Percentiles rank a stretch among this genome's conserved stretches.
Evolutionary conservation across 1,140 invertebrate genomes (phyloP).

Genomic region (Bicyclus anynana): DNA sequence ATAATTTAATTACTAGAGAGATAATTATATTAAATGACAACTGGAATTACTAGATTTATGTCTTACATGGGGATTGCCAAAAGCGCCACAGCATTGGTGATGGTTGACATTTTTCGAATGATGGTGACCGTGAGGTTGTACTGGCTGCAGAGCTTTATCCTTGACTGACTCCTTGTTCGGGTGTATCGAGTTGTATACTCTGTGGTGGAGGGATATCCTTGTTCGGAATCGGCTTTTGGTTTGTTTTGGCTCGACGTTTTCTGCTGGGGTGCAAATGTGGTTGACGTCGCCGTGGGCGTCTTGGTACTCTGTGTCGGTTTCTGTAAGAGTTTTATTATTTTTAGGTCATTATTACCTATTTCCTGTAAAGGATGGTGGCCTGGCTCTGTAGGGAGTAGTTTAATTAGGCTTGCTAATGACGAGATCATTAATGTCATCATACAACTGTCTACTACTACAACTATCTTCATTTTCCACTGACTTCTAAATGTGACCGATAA

Average conservation of each 20-base stretch:
- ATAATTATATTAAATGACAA: constrained; percentile 56
- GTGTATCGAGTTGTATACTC: constrained; percentile 39
- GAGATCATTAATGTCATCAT: too few relatives aligned
- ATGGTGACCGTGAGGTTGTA: constrained; percentile 61
- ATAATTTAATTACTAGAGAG: constrained; percentile 6
- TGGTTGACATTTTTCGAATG: constrained; percentile 67
- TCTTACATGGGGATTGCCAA: constrained; percentile 64
- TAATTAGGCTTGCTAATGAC: too few relatives aligned
- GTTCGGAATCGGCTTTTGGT: constrained; percentile 57
- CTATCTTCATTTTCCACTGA: too few relatives aligned
- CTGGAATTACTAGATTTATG: constrained; percentile 61
- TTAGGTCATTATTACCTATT: too few relatives aligned
- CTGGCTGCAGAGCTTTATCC: constrained; percentile 39
- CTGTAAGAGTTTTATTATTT: constrained; percentile 28
- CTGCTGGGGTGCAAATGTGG: constrained; percentile 40
- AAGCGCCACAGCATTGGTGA: constrained; percentile 67
- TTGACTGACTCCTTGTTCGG: constrained; percentile 52
- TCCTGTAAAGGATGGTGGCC: too few relatives aligned
- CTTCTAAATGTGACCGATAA: too few relatives aligned
- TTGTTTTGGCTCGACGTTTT: constrained; percentile 48
- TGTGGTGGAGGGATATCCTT: constrained; percentile 55
- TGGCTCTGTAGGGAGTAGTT: too few relatives aligned
- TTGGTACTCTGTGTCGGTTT: constrained; percentile 67
- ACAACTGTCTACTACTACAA: too few relatives aligned
- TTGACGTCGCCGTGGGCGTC: constrained; percentile 43